Evolutionary conservation across 2,888 invertebrate species (phyloP).

Genomic region (Aquatica leii): DNA sequence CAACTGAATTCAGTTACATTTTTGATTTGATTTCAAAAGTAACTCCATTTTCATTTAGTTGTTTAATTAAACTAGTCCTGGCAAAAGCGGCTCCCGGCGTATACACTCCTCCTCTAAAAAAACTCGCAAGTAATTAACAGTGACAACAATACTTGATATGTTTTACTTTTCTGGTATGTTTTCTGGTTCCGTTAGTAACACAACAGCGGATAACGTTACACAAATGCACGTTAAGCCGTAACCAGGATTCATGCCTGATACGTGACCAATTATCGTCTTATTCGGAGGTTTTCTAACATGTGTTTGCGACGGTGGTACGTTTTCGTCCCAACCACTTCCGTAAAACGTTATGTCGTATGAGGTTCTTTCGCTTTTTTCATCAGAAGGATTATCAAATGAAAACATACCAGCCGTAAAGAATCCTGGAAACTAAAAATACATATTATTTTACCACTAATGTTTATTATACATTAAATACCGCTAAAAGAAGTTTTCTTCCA

Average conservation of each 20-base stretch:
- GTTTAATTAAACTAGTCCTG: conserved; percentile 78
- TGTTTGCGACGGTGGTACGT: conserved; percentile 65
- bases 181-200: conserved; percentile 76
- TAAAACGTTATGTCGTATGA: conserved; percentile 74
- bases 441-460: no score
- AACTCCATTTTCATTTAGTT: conserved; percentile 76
- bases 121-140: neutral
- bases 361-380: conserved; percentile 67
- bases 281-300: conserved; percentile 68
- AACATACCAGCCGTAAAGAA: conserved; percentile 78
- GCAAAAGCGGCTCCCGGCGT: conserved; percentile 87
- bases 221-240: conserved; percentile 84
- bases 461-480: conserved; percentile 57
- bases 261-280: conserved; percentile 71
- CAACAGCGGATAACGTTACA: conserved; percentile 76
- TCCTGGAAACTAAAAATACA: conserved; percentile 45
- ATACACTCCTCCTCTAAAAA: conserved; percentile 82
- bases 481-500: conserved; percentile 72
- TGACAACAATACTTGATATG: neutral
- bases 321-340: conserved; percentile 82
- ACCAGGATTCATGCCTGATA: conserved; percentile 76
- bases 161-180: conserved; percentile 78
- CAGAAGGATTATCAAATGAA: conserved; percentile 68
- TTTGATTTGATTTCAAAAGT: conserved; percentile 68
- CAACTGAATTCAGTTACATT: no score